Evolutionary conservation across 2,113 vertebrate genomes (phyloP).

Genomic region (Eclectus roratus): DNA sequence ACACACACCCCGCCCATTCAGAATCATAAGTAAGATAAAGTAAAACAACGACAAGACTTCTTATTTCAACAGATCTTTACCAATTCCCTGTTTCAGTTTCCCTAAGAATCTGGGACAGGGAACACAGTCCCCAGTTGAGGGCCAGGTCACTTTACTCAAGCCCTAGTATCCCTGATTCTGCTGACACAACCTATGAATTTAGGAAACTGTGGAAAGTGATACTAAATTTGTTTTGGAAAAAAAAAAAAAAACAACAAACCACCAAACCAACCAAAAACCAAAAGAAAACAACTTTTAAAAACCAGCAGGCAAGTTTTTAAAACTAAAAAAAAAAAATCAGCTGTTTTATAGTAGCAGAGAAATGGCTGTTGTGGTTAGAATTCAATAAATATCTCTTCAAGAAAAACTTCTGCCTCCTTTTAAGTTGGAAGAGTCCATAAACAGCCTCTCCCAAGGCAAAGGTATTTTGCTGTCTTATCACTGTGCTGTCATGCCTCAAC

Average conservation of each 20-base stretch:
- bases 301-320: not conserved
- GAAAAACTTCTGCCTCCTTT: not conserved
- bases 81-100: not conserved
- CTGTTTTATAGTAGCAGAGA: not conserved
- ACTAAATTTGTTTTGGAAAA: not conserved
- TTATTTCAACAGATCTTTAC: not conserved
- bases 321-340: not conserved
- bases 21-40: not conserved
- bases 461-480: not conserved
- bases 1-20: not conserved
- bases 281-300: not conserved
- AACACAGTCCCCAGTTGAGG: not conserved
- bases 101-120: not conserved
- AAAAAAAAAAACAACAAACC: too few relatives aligned
- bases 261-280: not conserved
- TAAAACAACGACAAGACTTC: not conserved
- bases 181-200: not conserved
- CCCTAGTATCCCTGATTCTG: not conserved
- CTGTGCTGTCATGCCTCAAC: not conserved
- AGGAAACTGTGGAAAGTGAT: not conserved
- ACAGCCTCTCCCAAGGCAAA: not conserved
- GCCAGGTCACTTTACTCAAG: not conserved
- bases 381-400: not conserved
- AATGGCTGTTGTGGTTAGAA: not conserved
- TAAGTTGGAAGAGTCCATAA: not conserved